Evolutionary conservation across 2,888 invertebrate genomes (phyloP).

Genomic region (Andrena bicolor): DNA sequence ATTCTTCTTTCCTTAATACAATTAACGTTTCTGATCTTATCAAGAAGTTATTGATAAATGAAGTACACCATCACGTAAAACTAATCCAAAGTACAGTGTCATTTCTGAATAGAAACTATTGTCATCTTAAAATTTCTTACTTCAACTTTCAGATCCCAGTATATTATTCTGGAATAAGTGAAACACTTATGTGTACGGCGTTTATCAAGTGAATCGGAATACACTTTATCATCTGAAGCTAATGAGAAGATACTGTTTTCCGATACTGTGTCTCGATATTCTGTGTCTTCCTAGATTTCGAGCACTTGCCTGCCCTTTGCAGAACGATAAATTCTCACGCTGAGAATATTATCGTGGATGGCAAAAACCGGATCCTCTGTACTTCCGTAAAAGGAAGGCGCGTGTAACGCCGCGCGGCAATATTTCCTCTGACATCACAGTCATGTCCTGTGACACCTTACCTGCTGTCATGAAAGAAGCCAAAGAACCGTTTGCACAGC

Average conservation of each 20-base stretch:
- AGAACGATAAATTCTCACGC: slow-evolving; percentile 15
- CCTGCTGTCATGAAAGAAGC: slow-evolving; percentile 19
- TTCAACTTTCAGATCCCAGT: background rate
- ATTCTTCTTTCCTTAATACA: no score
- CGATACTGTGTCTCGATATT: background rate
- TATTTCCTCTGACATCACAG: slow-evolving; percentile 45
- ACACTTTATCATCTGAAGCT: background rate
- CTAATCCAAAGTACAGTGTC: no score
- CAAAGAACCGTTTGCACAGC: background rate
- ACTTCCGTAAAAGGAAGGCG: slow-evolving; percentile 29
- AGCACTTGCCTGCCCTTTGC: background rate
- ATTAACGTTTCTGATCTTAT: no score
- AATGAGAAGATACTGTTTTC: background rate
- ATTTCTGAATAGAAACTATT: no score
- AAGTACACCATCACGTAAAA: no score
- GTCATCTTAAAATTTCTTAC: no score
- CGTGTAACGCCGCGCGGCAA: slow-evolving; percentile 6
- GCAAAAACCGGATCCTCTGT: slow-evolving; percentile 32
- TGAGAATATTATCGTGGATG: slow-evolving; percentile 5
- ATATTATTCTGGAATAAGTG: background rate
- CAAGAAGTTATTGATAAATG: no score
- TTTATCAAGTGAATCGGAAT: background rate
- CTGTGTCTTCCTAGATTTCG: background rate
- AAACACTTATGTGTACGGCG: background rate
- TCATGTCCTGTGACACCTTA: slow-evolving; percentile 23